These are phyloP conservation scores for Eupithecia exiguata DNA, from an alignment of 2,888 invertebrate genomes.

Conservation along the genomic window DNA sequence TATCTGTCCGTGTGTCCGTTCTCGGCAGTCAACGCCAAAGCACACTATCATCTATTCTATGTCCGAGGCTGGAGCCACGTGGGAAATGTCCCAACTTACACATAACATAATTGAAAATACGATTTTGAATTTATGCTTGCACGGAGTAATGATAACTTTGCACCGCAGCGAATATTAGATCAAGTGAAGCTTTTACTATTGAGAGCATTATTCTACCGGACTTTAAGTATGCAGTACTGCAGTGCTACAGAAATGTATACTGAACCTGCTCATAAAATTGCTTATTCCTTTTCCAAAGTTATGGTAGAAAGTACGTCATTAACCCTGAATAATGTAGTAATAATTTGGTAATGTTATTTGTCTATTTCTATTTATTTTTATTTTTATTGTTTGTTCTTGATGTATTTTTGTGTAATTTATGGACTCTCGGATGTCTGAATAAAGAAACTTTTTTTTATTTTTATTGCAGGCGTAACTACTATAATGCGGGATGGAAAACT, in stretches of 20 bases:
- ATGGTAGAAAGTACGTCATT: no score
- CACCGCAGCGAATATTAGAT: constrained; percentile 10
- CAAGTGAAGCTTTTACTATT: neutral
- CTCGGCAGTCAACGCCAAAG: neutral
- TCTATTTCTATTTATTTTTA: no score
- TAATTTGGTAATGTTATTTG: no score
- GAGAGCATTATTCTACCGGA: neutral
- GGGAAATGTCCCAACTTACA: constrained; percentile 60
- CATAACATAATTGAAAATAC: constrained; percentile 69
- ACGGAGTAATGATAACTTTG: constrained; percentile 42
- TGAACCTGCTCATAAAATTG: no score
- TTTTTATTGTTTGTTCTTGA: no score
- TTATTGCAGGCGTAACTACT: no score
- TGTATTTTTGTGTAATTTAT: no score
- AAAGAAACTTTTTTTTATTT: no score
- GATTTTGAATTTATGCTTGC: constrained; percentile 63
- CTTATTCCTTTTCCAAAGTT: no score
- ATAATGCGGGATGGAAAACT: no score
- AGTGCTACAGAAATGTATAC: neutral
- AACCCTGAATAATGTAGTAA: no score
- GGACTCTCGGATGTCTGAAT: no score
- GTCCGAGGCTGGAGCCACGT: constrained; percentile 48
- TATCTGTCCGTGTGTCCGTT: neutral
- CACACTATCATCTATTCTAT: neutral
- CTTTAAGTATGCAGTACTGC: neutral